Percentiles rank a stretch among this genome's conserved stretches.
phyloP scores from a whole-genome alignment of 1,140 invertebrate genomes.

The Brachionus koreanus region DNA sequence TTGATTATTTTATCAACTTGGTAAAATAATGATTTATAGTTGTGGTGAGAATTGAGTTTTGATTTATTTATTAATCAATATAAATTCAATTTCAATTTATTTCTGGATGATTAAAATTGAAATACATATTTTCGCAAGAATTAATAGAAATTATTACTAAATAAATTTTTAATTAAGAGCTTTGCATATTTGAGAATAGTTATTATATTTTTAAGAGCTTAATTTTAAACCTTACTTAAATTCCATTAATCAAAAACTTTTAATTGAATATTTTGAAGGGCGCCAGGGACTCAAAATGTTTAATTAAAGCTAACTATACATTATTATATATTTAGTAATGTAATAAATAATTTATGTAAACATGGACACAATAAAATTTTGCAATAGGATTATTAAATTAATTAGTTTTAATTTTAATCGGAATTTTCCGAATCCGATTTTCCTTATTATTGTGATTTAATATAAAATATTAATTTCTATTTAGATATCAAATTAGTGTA shows the following conservation, averaged over 20 bases:
- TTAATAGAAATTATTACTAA: neutral
- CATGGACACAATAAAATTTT: neutral
- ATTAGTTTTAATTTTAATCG: neutral
- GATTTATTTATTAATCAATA: neutral
- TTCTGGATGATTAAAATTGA: neutral
- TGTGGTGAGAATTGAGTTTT: neutral
- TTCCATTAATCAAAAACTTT: neutral
- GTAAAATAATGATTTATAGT: too few relatives aligned
- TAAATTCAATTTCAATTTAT: neutral
- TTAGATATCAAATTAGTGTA: neutral
- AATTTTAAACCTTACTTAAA: neutral
- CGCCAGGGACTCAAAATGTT: neutral
- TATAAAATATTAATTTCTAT: neutral
- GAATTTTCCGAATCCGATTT: neutral
- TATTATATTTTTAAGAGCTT: neutral
- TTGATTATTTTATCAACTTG: neutral
- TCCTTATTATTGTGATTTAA: neutral
- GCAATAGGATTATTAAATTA: neutral
- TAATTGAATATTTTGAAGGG: neutral
- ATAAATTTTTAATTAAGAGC: slow-evolving; percentile 3
- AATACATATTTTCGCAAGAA: neutral
- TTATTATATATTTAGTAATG: neutral
- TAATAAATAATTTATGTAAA: neutral
- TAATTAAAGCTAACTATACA: neutral
- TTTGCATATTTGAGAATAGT: neutral